Conservation (phyloP, 2,113 vertebrate genomes). For the Alligator sinensis region DNA sequence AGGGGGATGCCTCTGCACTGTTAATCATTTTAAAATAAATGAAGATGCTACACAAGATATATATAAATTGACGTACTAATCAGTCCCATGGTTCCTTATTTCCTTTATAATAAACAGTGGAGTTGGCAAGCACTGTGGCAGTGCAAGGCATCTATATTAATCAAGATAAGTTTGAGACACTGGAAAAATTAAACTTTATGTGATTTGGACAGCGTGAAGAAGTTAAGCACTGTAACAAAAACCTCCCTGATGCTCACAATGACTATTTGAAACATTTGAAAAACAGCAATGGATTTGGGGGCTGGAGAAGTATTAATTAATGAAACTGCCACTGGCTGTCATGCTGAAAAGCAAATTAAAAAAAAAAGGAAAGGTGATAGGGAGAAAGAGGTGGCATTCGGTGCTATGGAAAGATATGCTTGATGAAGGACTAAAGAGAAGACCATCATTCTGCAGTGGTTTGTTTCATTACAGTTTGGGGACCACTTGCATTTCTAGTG, state of each 20-base stretch:
- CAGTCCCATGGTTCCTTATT: conserved; percentile 69
- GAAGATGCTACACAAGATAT: conserved; percentile 69
- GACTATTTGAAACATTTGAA: conserved; percentile 54
- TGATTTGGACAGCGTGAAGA: conserved; percentile 70
- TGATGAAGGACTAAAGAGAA: conserved; percentile 63
- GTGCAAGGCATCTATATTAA: conserved; percentile 66
- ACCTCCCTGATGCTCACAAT: conserved; percentile 56
- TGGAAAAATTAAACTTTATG: conserved; percentile 79
- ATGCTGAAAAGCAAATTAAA: conserved; percentile 43
- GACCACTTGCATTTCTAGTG: conserved; percentile 55
- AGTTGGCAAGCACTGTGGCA: conserved; percentile 66
- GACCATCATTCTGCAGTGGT: conserved; percentile 34
- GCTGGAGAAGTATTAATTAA: conserved; percentile 60
- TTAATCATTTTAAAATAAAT: conserved; percentile 52
- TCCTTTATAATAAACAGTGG: conserved; percentile 68
- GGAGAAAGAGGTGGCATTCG: conserved; percentile 51
- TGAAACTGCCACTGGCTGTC: conserved; percentile 70
- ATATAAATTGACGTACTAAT: conserved; percentile 70
- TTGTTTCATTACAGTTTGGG: conserved; percentile 55
- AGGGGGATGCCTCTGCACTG: conserved; percentile 40
- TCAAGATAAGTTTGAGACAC: conserved; percentile 81
- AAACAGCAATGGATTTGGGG: conserved; percentile 48
- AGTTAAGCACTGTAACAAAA: conserved; percentile 71
- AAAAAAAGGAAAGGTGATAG: background rate
- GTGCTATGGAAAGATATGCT: conserved; percentile 63